Percentiles rank a stretch among this genome's conserved stretches.
Evolutionary conservation across 92 coral and sea anemone genomes (phyloP).

Genomic region (Phymanthus crucifer): DNA sequence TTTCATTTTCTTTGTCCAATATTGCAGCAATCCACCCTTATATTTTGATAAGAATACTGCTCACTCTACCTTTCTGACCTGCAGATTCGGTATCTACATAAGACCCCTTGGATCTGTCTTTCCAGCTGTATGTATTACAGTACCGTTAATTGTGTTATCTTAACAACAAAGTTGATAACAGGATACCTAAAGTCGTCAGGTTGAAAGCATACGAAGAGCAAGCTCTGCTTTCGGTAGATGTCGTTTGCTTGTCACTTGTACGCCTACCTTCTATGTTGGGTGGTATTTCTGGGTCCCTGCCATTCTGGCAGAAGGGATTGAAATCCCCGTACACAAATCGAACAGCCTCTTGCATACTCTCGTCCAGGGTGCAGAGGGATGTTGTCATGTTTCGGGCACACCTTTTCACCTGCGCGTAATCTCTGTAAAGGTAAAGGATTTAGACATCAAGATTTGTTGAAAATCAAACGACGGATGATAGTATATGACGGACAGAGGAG

Average conservation of each 20-base stretch:
- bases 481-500: too few relatives aligned
- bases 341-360: slow-evolving; percentile 1
- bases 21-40: too few relatives aligned
- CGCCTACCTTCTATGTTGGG: background rate
- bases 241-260: background rate
- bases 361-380: slow-evolving; percentile 21
- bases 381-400: slow-evolving; percentile 36
- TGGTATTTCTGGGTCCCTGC: slow-evolving; percentile 19
- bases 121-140: too few relatives aligned
- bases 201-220: background rate
- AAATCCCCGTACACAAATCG: slow-evolving; percentile 23
- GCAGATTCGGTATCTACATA: too few relatives aligned
- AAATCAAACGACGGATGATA: too few relatives aligned
- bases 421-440: background rate
- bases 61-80: too few relatives aligned
- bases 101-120: too few relatives aligned
- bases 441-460: too few relatives aligned
- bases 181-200: background rate
- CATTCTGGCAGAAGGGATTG: slow-evolving; percentile 33
- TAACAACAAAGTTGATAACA: background rate
- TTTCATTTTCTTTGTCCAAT: too few relatives aligned
- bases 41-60: too few relatives aligned
- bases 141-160: too few relatives aligned
- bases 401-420: slow-evolving; percentile 22
- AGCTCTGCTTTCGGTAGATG: background rate